A percentile compares a stretch with the other conserved stretches of the same genome.
phyloP scores from a whole-genome alignment of 2,113 vertebrate genomes.

The Pungitius pungitius region DNA sequence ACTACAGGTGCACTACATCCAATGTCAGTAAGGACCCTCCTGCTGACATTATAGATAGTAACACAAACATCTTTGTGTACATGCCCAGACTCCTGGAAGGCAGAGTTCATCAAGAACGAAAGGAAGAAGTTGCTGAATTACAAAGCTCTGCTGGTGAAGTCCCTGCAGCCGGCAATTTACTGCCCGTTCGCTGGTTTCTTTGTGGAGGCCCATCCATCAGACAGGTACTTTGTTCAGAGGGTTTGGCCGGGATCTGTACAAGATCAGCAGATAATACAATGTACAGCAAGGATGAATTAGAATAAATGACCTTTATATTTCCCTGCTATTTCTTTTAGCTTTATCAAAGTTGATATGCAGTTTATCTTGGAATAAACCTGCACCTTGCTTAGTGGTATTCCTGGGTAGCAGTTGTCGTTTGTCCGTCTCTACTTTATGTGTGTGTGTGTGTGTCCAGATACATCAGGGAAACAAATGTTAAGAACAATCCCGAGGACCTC shows the following conservation, averaged over 20 bases:
- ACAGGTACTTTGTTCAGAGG: constrained; percentile 74
- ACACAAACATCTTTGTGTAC: not conserved
- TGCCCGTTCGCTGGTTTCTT: constrained; percentile 86
- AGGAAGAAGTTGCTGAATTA: constrained; percentile 85
- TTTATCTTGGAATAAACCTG: not conserved
- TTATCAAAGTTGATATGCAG: not conserved
- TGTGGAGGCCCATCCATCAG: constrained; percentile 85
- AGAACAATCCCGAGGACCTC: constrained; percentile 80
- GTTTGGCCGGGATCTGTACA: not conserved
- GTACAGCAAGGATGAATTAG: not conserved
- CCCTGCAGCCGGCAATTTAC: constrained; percentile 80
- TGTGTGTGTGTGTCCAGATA: constrained; percentile 55
- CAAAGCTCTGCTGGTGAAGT: constrained; percentile 80
- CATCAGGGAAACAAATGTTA: constrained; percentile 82
- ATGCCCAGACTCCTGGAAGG: constrained; percentile 79
- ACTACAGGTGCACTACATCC: not conserved
- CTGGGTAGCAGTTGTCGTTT: not conserved
- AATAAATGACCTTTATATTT: not conserved
- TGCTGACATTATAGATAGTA: not conserved
- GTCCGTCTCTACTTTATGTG: not conserved
- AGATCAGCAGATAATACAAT: not conserved
- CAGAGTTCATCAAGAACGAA: constrained; percentile 81
- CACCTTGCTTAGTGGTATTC: not conserved
- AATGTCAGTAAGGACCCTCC: not conserved
- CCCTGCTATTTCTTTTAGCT: not conserved